Evolutionary conservation across 2,113 vertebrate species (phyloP).

Genomic region (Siniperca knerii): DNA sequence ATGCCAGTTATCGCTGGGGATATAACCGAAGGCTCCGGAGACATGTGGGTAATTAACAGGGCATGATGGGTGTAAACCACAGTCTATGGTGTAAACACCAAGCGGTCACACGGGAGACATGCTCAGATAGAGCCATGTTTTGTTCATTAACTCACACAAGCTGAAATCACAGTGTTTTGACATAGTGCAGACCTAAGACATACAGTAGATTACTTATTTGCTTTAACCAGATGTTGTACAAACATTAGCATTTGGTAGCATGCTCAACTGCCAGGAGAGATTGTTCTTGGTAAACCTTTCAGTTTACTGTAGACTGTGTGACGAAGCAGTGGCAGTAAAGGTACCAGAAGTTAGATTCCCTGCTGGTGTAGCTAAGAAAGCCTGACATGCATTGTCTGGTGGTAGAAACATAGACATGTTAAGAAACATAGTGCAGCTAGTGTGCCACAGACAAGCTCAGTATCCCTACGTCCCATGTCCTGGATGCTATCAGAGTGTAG

Average conservation of each 20-base stretch:
- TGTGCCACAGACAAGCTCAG: not conserved
- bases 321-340: not conserved
- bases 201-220: conserved; percentile 35
- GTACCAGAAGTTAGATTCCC: not conserved
- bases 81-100: conserved; percentile 73
- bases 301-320: not conserved
- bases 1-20: conserved; percentile 63
- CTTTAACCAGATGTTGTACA: conserved; percentile 45
- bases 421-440: not conserved
- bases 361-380: conserved; percentile 8
- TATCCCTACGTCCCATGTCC: not conserved
- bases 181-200: conserved; percentile 28
- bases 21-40: conserved; percentile 48
- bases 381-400: conserved; percentile 18
- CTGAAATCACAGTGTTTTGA: conserved; percentile 35
- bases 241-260: conserved; percentile 45
- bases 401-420: not conserved
- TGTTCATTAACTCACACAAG: conserved; percentile 40
- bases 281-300: conserved; percentile 21
- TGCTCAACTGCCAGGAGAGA: conserved; percentile 10
- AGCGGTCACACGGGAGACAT: conserved; percentile 59
- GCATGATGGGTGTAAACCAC: conserved; percentile 59
- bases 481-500: not conserved
- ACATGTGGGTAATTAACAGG: conserved; percentile 82
- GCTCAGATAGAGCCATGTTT: conserved; percentile 40